Conservation (phyloP, 2,797 vertebrate genomes). For the Sitta carolinensis region DNA sequence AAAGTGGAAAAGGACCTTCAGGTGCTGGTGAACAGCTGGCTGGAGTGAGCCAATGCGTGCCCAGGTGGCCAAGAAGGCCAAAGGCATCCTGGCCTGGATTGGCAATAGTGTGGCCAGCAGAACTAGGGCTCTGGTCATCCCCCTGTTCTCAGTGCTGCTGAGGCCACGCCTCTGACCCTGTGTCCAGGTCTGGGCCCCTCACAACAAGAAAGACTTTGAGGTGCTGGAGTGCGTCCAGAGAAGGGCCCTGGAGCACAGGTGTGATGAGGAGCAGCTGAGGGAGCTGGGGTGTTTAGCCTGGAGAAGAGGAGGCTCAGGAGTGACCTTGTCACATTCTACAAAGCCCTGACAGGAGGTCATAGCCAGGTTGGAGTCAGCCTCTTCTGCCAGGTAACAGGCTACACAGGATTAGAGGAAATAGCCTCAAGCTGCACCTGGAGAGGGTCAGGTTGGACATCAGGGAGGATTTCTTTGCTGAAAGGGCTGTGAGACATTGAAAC, state of each 20-base stretch:
- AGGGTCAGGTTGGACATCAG: not conserved
- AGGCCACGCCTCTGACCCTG: not conserved
- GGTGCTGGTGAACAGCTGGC: not conserved
- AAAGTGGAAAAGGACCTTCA: not conserved
- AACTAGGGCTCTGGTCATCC: no score
- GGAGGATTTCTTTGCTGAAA: not conserved
- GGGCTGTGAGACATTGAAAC: not conserved
- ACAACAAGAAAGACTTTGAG: not conserved
- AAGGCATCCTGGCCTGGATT: not conserved
- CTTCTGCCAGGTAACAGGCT: not conserved
- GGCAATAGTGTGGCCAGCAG: not conserved
- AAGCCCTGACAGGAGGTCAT: fast-evolving
- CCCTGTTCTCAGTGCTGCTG: not conserved
- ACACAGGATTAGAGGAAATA: not conserved
- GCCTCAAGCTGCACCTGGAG: not conserved
- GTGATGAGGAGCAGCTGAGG: not conserved
- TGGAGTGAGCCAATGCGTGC: not conserved
- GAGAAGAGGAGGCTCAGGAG: not conserved
- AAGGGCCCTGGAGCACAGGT: not conserved
- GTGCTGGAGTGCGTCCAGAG: not conserved
- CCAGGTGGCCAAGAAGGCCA: not conserved
- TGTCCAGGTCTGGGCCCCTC: not conserved
- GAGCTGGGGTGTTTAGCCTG: not conserved
- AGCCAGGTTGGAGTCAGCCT: fast-evolving
- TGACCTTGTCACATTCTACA: not conserved